These are phyloP conservation scores for Homarus americanus DNA, from an alignment of 1,140 invertebrate species.

Conservation along the genomic window DNA sequence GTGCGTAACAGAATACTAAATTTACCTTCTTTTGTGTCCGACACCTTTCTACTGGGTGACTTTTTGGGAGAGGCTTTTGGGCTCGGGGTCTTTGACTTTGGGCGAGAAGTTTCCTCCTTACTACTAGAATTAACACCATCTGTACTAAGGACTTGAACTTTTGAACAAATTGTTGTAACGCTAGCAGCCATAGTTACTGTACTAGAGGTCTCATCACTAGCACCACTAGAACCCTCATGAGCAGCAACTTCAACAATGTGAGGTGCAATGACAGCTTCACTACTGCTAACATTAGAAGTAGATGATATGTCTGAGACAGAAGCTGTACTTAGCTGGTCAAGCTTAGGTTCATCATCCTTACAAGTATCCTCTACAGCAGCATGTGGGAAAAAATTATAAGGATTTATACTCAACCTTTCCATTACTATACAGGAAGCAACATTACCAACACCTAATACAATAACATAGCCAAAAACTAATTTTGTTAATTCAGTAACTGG, in stretches of 20 bases:
- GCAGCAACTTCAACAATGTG: conserved; percentile 25
- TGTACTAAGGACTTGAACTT: neutral
- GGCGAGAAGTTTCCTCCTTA: neutral
- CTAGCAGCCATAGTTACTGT: neutral
- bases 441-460: conserved; percentile 2
- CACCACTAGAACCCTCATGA: neutral
- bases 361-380: conserved; percentile 61
- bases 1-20: no score
- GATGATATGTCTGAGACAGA: neutral
- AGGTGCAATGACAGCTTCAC: conserved; percentile 3
- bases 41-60: conserved; percentile 31
- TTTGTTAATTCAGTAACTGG: no score
- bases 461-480: no score
- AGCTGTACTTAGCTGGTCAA: conserved; percentile 35
- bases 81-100: conserved; percentile 42
- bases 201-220: neutral
- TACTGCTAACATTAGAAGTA: conserved; percentile 9
- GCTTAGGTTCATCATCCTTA: conserved; percentile 56
- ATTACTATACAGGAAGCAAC: neutral
- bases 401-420: conserved; percentile 2
- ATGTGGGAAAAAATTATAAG: conserved; percentile 40
- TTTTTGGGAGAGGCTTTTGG: conserved; percentile 59
- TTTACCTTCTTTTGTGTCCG: conserved; percentile 47
- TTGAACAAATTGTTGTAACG: neutral
- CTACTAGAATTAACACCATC: neutral